These are phyloP conservation scores for Epirrita christyi DNA, from an alignment of 2,888 invertebrate genomes.

Conservation along the genomic window DNA sequence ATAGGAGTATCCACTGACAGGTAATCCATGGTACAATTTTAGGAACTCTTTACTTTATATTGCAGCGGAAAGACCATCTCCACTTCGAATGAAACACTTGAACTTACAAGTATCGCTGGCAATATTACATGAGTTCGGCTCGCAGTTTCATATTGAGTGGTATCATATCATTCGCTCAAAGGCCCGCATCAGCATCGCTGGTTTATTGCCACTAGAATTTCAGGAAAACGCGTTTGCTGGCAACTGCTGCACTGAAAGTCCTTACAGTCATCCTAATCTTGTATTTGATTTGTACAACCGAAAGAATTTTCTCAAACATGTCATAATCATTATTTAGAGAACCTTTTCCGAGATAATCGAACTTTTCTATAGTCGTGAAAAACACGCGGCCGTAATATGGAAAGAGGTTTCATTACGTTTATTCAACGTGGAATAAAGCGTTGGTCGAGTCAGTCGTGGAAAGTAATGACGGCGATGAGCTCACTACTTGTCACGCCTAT, in stretches of 20 bases:
- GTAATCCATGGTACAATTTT: too few species aligned
- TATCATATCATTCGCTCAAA: constrained; percentile 21
- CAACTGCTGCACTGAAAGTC: constrained; percentile 3
- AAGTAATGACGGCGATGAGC: too few species aligned
- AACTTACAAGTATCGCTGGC: not conserved
- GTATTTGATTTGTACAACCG: not conserved
- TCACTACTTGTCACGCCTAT: too few species aligned
- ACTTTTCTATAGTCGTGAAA: too few species aligned
- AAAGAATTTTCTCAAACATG: too few species aligned
- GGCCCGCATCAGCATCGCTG: constrained; percentile 22
- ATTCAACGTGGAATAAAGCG: too few species aligned
- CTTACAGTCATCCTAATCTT: constrained; percentile 2
- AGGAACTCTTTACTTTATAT: not conserved
- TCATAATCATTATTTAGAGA: too few species aligned
- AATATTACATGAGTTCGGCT: constrained; percentile 8
- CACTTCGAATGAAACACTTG: constrained; percentile 1
- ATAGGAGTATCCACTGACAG: too few species aligned
- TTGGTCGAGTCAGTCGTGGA: too few species aligned
- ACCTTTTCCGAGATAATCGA: too few species aligned
- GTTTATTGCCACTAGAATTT: constrained; percentile 50
- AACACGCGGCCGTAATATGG: too few species aligned
- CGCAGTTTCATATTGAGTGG: constrained; percentile 19
- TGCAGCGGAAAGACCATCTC: not conserved
- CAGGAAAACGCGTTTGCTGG: constrained; percentile 5
- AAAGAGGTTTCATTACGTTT: too few species aligned